These are phyloP conservation scores for Numida meleagris DNA, from an alignment of 2,113 vertebrate genomes.

Conservation along the genomic window DNA sequence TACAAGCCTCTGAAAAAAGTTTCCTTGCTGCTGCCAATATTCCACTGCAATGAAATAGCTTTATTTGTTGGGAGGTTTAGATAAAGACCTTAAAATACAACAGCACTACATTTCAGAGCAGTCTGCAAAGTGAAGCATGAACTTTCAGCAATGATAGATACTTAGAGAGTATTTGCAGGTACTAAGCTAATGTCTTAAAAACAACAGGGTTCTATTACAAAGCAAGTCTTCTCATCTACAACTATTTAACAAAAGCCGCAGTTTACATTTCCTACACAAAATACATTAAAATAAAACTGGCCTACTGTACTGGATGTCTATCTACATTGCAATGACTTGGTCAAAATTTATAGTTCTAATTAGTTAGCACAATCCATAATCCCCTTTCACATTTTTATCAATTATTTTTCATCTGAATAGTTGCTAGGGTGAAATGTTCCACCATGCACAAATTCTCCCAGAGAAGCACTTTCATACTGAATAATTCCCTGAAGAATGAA, in stretches of 20 bases:
- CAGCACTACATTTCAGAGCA: neutral
- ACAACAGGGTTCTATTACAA: neutral
- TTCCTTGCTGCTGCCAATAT: neutral
- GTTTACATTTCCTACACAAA: neutral
- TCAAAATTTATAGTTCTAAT: neutral
- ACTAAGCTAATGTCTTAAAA: neutral
- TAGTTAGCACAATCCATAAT: neutral
- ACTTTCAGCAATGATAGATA: neutral
- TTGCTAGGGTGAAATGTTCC: neutral
- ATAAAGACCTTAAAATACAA: conserved; percentile 6
- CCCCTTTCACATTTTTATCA: neutral
- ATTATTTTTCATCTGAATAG: neutral
- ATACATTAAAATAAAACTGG: neutral
- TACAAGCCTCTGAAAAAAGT: neutral
- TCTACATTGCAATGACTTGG: neutral
- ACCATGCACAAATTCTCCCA: neutral
- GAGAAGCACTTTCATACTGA: conserved; percentile 12
- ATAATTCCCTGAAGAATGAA: neutral
- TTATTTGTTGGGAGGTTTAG: neutral
- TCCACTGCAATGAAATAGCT: neutral
- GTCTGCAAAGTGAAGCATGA: neutral
- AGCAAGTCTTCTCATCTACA: neutral
- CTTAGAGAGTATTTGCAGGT: neutral
- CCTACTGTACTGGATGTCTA: neutral
- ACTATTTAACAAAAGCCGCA: neutral